These are phyloP conservation scores for Cichladusa arquata DNA, from an alignment of 2,113 vertebrate genomes.

Conservation along the genomic window DNA sequence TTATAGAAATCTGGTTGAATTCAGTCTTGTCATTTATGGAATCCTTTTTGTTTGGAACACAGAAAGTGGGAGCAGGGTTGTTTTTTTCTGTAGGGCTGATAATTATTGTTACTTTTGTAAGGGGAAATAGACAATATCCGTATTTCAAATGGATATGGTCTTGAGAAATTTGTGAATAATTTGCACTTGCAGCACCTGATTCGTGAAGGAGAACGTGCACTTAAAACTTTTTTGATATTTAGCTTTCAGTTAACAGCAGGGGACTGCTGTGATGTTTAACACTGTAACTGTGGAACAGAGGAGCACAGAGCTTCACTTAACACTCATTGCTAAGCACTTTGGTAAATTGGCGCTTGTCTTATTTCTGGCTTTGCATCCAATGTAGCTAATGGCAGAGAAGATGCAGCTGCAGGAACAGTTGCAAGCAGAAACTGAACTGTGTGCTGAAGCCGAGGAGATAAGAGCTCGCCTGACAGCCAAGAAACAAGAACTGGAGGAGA, in stretches of 20 bases:
- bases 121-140: neutral
- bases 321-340: neutral
- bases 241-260: neutral
- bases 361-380: neutral
- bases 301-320: neutral
- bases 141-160: neutral
- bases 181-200: neutral
- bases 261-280: neutral
- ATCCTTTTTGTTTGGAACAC: neutral
- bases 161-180: neutral
- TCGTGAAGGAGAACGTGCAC: neutral
- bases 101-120: neutral
- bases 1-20: neutral
- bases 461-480: slow-evolving; percentile 89
- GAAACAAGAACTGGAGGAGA: slow-evolving; percentile 97
- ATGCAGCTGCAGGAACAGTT: slow-evolving; percentile 95
- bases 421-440: slow-evolving; percentile 95
- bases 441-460: slow-evolving; percentile 96
- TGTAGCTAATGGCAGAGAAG: slow-evolving; percentile 88
- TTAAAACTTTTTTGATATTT: neutral
- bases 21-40: neutral
- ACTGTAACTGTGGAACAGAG: neutral
- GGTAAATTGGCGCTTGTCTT: neutral
- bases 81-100: neutral
- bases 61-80: neutral